phyloP scores from a whole-genome alignment of 2,888 invertebrate genomes.

The Muschampia plurimacula region DNA sequence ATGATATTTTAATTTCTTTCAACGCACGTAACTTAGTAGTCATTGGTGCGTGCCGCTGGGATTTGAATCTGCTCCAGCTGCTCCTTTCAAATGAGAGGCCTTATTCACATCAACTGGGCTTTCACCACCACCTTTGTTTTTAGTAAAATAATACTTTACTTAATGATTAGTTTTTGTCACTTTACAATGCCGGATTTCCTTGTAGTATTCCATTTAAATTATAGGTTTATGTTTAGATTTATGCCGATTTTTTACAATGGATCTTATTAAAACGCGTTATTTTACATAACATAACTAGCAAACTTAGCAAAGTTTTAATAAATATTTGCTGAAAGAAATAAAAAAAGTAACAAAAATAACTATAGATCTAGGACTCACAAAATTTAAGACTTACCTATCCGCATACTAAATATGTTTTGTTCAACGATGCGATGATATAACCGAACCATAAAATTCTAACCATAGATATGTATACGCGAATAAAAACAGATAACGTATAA shows the following conservation, averaged over 20 bases:
- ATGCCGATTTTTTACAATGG: background rate
- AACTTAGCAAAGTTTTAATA: background rate
- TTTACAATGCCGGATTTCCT: too few relatives aligned
- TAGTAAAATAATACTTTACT: too few relatives aligned
- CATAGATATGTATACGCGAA: background rate
- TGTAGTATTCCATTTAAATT: too few relatives aligned
- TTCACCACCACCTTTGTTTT: too few relatives aligned
- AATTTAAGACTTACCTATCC: slow-evolving; percentile 29
- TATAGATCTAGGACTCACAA: background rate
- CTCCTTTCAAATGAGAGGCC: too few relatives aligned
- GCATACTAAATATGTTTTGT: slow-evolving; percentile 34
- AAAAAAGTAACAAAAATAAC: slow-evolving; percentile 6
- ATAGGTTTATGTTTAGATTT: background rate
- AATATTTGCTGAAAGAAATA: slow-evolving; percentile 3
- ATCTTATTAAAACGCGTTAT: background rate
- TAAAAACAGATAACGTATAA: background rate
- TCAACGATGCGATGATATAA: slow-evolving; percentile 3
- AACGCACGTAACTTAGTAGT: too few relatives aligned
- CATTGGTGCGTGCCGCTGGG: too few relatives aligned
- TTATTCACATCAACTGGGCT: too few relatives aligned
- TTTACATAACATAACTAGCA: background rate
- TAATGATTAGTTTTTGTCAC: too few relatives aligned
- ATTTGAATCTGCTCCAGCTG: too few relatives aligned
- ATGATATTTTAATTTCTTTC: too few relatives aligned
- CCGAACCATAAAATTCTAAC: background rate